Conservation (phyloP, 2,888 invertebrate species). For the Teleiodes luculella region DNA sequence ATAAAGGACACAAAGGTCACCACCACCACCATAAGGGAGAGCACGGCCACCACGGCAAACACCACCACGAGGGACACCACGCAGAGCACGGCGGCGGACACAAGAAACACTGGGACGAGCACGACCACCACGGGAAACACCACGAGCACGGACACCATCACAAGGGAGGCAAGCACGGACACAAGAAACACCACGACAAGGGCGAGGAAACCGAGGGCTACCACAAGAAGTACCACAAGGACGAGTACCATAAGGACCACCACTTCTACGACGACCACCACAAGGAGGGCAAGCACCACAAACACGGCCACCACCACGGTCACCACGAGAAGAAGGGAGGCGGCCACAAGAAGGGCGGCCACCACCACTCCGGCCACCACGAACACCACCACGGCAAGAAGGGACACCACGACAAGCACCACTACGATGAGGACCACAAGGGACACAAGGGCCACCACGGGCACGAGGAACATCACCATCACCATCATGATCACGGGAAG, state of each 20-base stretch:
- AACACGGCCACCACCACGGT: conserved; percentile 87
- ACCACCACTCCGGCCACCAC: conserved; percentile 87
- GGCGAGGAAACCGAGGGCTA: conserved; percentile 90
- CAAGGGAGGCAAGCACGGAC: conserved; percentile 87
- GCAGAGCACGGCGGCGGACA: conserved; percentile 88
- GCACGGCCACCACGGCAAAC: conserved; percentile 86
- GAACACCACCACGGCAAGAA: conserved; percentile 88
- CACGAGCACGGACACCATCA: conserved; percentile 88
- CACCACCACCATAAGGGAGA: conserved; percentile 89
- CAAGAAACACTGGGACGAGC: conserved; percentile 87
- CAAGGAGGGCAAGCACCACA: conserved; percentile 89
- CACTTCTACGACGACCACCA: conserved; percentile 93
- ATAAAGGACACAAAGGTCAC: conserved; percentile 87
- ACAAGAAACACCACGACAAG: conserved; percentile 91
- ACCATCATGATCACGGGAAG: conserved; percentile 87
- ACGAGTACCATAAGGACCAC: conserved; percentile 91
- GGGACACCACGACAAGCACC: conserved; percentile 89
- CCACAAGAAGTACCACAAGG: conserved; percentile 91
- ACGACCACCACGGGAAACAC: conserved; percentile 86
- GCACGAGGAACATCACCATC: conserved; percentile 85
- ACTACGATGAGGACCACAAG: conserved; percentile 89
- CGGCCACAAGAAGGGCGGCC: conserved; percentile 88
- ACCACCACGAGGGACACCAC: conserved; percentile 87
- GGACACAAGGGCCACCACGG: conserved; percentile 89
- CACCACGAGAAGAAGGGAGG: conserved; percentile 88